A percentile compares a stretch with the other conserved stretches of the same genome.
phyloP scores from a whole-genome alignment of 2,888 invertebrate genomes.

The Tetramorium bicarinatum region DNA sequence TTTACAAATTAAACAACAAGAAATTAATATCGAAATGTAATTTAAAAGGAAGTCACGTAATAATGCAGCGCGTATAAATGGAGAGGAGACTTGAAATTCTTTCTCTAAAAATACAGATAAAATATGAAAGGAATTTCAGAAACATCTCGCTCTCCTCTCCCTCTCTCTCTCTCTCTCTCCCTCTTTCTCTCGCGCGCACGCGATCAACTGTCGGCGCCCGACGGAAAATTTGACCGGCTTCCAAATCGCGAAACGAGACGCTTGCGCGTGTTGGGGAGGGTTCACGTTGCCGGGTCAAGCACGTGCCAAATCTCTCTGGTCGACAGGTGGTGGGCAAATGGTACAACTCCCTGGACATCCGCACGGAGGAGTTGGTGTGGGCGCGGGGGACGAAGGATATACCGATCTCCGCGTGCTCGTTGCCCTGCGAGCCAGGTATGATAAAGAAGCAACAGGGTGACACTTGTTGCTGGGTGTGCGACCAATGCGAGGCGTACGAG shows the following conservation, averaged over 20 bases:
- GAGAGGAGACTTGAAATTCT: background rate
- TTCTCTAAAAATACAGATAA: background rate
- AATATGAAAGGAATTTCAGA: background rate
- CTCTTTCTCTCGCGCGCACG: background rate
- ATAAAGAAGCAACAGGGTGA: conserved; percentile 91
- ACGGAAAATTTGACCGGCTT: conserved; percentile 36
- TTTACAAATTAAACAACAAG: background rate
- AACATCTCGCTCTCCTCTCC: background rate
- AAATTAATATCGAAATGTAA: background rate
- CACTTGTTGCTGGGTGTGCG: conserved; percentile 93
- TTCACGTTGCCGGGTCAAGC: conserved; percentile 8
- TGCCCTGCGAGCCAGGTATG: conserved; percentile 90
- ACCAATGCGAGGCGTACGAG: conserved; percentile 90
- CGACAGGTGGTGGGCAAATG: conserved; percentile 89
- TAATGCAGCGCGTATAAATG: background rate
- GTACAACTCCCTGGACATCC: conserved; percentile 88
- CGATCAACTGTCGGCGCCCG: conserved; percentile 25
- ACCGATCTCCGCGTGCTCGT: conserved; percentile 90
- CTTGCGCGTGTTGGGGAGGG: conserved; percentile 5
- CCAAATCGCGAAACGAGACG: conserved; percentile 27
- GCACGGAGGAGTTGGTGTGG: conserved; percentile 88
- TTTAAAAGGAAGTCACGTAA: background rate
- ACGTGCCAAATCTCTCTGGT: conserved; percentile 30
- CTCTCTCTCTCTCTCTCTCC: background rate
- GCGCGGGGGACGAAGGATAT: conserved; percentile 87